phyloP scores from a whole-genome alignment of 2,888 invertebrate genomes.

The Apamea crenata region DNA sequence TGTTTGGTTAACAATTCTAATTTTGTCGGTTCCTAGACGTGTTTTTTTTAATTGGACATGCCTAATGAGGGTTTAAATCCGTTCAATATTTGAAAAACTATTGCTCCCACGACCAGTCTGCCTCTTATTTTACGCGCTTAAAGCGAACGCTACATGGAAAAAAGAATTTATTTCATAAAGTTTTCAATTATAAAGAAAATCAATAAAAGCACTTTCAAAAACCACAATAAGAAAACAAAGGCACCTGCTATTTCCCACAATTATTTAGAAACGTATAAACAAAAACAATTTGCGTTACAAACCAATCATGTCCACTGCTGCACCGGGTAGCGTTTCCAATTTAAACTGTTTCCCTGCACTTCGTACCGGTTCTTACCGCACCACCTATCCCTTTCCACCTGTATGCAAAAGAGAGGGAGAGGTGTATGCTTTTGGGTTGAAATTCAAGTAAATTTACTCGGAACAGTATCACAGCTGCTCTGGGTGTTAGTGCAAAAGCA shows the following conservation, averaged over 20 bases:
- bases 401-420: conserved; percentile 52
- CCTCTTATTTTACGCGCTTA: not conserved
- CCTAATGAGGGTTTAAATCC: too few species aligned
- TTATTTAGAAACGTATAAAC: conserved; percentile 53
- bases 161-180: not conserved
- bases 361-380: conserved; percentile 55
- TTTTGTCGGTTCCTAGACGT: not conserved
- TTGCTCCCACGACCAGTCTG: not conserved
- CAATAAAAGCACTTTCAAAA: not conserved
- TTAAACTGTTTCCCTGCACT: conserved; percentile 63
- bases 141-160: not conserved
- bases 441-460: conserved; percentile 68
- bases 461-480: conserved; percentile 53
- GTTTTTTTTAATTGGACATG: too few species aligned
- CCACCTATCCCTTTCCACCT: conserved; percentile 48
- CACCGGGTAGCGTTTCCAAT: conserved; percentile 70
- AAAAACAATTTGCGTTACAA: conserved; percentile 72
- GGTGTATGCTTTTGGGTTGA: conserved; percentile 49
- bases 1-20: not conserved
- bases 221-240: conserved; percentile 11
- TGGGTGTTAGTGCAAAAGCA: conserved; percentile 69
- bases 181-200: not conserved
- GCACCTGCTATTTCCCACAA: conserved; percentile 31
- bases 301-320: conserved; percentile 70
- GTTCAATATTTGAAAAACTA: not conserved